phyloP scores from a whole-genome alignment of 2,888 invertebrate genomes.

The Nyleta sp. region DNA sequence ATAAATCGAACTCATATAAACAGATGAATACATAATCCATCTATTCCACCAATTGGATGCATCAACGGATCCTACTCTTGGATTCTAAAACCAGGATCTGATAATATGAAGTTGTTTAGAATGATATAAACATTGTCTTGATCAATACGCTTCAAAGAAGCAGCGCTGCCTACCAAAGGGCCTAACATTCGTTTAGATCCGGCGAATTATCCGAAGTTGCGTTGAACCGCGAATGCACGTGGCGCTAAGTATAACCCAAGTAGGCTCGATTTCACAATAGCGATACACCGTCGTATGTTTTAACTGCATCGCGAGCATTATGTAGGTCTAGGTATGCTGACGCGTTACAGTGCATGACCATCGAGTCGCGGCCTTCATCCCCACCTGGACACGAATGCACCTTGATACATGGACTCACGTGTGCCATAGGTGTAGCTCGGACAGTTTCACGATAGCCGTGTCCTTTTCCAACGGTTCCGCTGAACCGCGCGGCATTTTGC shows the following conservation, averaged over 20 bases:
- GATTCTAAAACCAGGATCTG: too few species aligned
- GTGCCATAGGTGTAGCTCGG: conserved; percentile 28
- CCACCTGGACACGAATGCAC: conserved; percentile 67
- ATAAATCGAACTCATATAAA: too few species aligned
- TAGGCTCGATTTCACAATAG: conserved; percentile 36
- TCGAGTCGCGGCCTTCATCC: conserved; percentile 76
- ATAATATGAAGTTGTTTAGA: too few species aligned
- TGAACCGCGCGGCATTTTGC: neutral
- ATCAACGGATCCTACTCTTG: too few species aligned
- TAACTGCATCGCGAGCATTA: conserved; percentile 55
- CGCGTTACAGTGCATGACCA: conserved; percentile 68
- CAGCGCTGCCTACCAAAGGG: too few species aligned
- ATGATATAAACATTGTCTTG: too few species aligned
- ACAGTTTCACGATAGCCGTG: conserved; percentile 26
- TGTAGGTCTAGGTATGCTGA: conserved; percentile 75
- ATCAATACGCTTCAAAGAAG: too few species aligned
- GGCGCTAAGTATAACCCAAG: conserved; percentile 35
- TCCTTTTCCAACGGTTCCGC: conserved; percentile 16
- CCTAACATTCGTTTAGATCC: too few species aligned
- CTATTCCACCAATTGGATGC: too few species aligned
- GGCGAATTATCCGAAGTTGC: conserved; percentile 13
- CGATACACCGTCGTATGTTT: conserved; percentile 32
- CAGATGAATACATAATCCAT: too few species aligned
- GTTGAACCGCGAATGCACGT: conserved; percentile 38
- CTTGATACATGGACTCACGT: conserved; percentile 52